phyloP scores from a whole-genome alignment of 2,888 invertebrate species.

The Lutraria lutraria region DNA sequence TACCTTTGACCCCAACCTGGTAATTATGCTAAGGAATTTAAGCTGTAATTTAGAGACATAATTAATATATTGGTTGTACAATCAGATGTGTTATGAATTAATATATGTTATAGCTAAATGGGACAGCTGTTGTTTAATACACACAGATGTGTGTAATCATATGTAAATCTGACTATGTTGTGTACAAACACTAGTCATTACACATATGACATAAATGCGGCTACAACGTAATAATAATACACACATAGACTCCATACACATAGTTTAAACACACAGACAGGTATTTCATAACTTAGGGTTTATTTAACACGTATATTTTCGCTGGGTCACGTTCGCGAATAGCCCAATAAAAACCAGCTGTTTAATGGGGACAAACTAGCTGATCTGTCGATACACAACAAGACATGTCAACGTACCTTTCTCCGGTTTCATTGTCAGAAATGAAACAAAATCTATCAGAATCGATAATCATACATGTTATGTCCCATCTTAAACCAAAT shows the following conservation, averaged over 20 bases:
- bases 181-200: background rate
- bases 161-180: background rate
- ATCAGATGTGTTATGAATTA: no score
- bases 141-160: background rate
- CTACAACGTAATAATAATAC: background rate
- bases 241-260: background rate
- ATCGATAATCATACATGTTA: conserved; percentile 14
- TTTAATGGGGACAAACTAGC: background rate
- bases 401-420: conserved; percentile 52
- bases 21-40: no score
- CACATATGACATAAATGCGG: no score
- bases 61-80: no score
- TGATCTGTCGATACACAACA: background rate
- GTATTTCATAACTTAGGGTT: background rate
- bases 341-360: background rate
- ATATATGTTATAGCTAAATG: background rate
- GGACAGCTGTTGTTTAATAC: background rate
- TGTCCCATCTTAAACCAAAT: background rate
- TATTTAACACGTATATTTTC: background rate
- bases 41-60: no score
- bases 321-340: background rate
- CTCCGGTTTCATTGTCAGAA: conserved; percentile 62
- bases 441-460: background rate
- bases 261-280: background rate
- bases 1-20: no score